These are phyloP conservation scores for Malurus alboscapulatus DNA, from an alignment of 2,113 vertebrate genomes.

Conservation along the genomic window DNA sequence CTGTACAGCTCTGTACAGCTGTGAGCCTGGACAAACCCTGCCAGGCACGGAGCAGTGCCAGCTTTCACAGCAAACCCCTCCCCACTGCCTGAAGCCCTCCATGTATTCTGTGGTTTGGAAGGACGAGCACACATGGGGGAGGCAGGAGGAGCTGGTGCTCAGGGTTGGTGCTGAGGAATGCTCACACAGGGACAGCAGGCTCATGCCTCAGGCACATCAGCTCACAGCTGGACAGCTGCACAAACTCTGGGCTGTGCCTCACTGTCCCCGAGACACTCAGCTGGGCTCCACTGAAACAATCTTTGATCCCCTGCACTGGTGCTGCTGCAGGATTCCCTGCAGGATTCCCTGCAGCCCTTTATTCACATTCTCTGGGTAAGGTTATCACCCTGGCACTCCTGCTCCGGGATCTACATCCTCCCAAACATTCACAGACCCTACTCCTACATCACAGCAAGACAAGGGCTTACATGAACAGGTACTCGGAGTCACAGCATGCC, in stretches of 20 bases:
- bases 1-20: neutral
- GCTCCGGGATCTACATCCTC: neutral
- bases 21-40: neutral
- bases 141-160: neutral
- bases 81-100: neutral
- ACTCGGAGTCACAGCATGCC: neutral
- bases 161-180: neutral
- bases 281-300: neutral
- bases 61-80: neutral
- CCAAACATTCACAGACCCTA: neutral
- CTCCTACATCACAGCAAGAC: neutral
- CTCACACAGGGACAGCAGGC: neutral
- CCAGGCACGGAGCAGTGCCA: neutral
- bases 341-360: neutral
- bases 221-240: neutral
- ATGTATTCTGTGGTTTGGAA: neutral
- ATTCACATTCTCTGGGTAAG: neutral
- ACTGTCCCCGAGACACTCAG: neutral
- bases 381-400: neutral
- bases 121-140: neutral
- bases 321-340: neutral
- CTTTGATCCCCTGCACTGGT: neutral
- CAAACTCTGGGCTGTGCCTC: neutral
- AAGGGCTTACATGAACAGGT: neutral
- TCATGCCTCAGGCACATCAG: neutral